Conservation (phyloP, 37 sponge, comb jelly and placozoan species). For the Sycon ciliatum region DNA sequence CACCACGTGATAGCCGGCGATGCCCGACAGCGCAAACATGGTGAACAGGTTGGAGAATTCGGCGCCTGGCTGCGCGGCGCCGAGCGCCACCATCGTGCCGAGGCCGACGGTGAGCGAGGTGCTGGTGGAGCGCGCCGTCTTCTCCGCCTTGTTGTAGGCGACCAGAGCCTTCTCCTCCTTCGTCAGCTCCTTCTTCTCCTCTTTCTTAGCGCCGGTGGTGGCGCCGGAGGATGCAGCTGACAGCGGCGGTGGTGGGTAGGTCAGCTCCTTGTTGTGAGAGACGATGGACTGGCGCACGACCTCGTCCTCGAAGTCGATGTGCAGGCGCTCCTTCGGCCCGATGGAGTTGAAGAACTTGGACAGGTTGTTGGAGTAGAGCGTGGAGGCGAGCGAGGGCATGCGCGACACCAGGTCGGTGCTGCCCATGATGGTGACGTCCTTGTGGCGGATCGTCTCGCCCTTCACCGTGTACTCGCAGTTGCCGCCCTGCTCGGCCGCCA, state of each 20-base stretch:
- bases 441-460: slow-evolving; percentile 62
- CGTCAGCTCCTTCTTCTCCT: slow-evolving; percentile 54
- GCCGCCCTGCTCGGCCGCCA: slow-evolving; percentile 86
- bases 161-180: slow-evolving; percentile 33
- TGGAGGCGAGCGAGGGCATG: slow-evolving; percentile 76
- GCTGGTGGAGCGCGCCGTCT: slow-evolving; percentile 46
- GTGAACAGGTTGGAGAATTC: slow-evolving; percentile 80
- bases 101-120: slow-evolving; percentile 61
- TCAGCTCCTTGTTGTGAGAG: slow-evolving; percentile 45
- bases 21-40: slow-evolving; percentile 71
- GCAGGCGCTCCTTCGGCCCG: slow-evolving; percentile 36
- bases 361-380: slow-evolving; percentile 82
- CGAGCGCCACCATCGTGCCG: slow-evolving; percentile 57
- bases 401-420: slow-evolving; percentile 86
- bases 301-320: slow-evolving; percentile 72
- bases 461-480: slow-evolving; percentile 75
- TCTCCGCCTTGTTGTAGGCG: slow-evolving; percentile 37
- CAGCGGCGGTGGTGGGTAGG: slow-evolving; percentile 89
- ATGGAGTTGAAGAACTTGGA: slow-evolving; percentile 66
- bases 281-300: slow-evolving; percentile 80
- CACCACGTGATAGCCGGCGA: slow-evolving; percentile 86
- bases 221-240: too few species aligned
- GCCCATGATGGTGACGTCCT: slow-evolving; percentile 80
- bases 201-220: slow-evolving; percentile 2
- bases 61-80: slow-evolving; percentile 55